Conservation (phyloP, 1,140 invertebrate species). For the Polypedilum vanderplanki region DNA sequence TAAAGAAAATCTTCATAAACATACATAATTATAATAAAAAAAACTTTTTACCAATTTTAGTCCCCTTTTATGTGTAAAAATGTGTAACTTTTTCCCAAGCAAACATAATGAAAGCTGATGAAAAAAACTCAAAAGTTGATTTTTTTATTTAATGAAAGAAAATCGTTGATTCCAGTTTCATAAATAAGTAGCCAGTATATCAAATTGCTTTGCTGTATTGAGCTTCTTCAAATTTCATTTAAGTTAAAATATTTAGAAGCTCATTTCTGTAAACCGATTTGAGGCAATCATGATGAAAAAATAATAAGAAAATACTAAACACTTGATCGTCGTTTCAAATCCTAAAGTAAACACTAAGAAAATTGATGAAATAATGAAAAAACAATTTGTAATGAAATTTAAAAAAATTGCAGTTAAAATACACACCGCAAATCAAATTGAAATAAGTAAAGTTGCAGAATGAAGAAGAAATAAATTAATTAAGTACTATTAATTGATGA, state of each 20-base stretch:
- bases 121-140: background rate
- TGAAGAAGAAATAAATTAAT: background rate
- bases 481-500: slow-evolving; percentile 27
- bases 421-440: slow-evolving; percentile 22
- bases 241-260: background rate
- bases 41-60: slow-evolving; percentile 29
- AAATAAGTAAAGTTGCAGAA: slow-evolving; percentile 8
- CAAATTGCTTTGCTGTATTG: too few species aligned
- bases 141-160: slow-evolving; percentile 23
- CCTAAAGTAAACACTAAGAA: background rate
- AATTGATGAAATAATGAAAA: background rate
- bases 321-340: slow-evolving; percentile 25
- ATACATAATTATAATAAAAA: slow-evolving; percentile 21
- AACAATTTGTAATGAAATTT: slow-evolving; percentile 13
- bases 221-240: background rate
- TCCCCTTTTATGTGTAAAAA: slow-evolving; percentile 21
- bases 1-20: slow-evolving; percentile 1
- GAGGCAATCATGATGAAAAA: background rate
- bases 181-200: background rate
- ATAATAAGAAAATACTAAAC: background rate
- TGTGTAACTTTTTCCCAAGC: background rate
- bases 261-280: background rate
- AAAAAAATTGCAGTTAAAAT: slow-evolving; percentile 15
- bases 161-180: slow-evolving; percentile 10
- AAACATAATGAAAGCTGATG: background rate